Percentiles rank a stretch among this genome's conserved stretches.
Conservation (phyloP, 2,113 vertebrate genomes). For the Solenodon paradoxus region DNA sequence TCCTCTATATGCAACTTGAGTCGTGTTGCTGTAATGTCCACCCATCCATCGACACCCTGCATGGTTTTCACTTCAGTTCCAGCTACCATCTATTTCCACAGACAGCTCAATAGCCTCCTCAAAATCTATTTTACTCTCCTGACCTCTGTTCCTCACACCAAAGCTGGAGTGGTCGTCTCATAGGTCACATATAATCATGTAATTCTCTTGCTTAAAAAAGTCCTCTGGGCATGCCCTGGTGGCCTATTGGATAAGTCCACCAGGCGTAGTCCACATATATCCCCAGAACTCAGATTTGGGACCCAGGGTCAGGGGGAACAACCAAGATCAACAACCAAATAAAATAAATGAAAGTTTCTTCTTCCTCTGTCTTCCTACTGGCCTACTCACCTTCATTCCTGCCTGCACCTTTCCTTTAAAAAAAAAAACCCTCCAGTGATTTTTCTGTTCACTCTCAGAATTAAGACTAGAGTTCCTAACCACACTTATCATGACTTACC, state of each 20-base stretch:
- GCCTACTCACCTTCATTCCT: no score
- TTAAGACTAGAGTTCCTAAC: not conserved
- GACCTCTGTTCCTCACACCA: not conserved
- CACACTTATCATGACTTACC: not conserved
- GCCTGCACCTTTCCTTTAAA: no score
- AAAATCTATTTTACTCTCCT: not conserved
- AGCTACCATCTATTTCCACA: not conserved
- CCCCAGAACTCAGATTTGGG: no score
- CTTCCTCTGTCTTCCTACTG: no score
- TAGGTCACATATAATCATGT: not conserved
- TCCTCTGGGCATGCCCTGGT: no score
- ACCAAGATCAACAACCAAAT: no score
- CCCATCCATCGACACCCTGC: not conserved
- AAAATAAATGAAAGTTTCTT: no score
- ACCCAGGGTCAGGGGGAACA: no score
- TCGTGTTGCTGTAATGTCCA: not conserved
- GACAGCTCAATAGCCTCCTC: not conserved
- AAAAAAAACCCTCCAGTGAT: not conserved
- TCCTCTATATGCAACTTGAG: not conserved
- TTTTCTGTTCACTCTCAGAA: not conserved
- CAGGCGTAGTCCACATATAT: no score
- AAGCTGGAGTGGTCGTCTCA: not conserved
- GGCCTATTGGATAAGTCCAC: no score
- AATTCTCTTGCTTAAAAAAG: slow-evolving; percentile 9
- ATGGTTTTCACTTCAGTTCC: not conserved